A percentile compares a stretch with the other conserved stretches of the same genome.
Conservation (phyloP, 1,140 invertebrate species). For the Brachionus manjavacas region DNA sequence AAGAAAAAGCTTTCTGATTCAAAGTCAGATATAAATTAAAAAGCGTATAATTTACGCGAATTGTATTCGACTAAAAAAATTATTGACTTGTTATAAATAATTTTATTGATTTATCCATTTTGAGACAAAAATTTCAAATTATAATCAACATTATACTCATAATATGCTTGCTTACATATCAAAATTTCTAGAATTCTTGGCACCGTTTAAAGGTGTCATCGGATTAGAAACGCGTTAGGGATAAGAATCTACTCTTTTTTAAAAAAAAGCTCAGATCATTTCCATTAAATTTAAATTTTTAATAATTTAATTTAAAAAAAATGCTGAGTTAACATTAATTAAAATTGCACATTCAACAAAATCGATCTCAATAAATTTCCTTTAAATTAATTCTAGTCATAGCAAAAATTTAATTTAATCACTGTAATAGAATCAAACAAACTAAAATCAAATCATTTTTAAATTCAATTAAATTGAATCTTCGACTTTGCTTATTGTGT, state of each 20-base stretch:
- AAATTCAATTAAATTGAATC: too few species aligned
- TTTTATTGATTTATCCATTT: slow-evolving; percentile 32
- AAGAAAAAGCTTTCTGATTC: background rate
- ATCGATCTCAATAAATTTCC: too few species aligned
- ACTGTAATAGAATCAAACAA: too few species aligned
- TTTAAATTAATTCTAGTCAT: too few species aligned
- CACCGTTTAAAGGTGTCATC: background rate
- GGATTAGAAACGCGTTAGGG: background rate
- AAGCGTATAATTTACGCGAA: slow-evolving; percentile 7
- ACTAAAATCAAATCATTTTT: too few species aligned
- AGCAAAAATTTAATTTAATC: too few species aligned
- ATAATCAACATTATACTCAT: background rate
- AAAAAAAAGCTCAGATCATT: too few species aligned
- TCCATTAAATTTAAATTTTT: too few species aligned
- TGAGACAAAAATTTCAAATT: background rate
- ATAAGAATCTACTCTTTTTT: background rate
- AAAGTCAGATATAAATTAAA: background rate
- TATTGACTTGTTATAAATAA: slow-evolving; percentile 17
- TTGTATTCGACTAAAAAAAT: background rate
- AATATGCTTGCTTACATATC: background rate
- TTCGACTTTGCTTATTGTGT: too few species aligned
- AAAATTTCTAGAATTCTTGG: background rate
- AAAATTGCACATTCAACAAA: too few species aligned
- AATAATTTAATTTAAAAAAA: too few species aligned
- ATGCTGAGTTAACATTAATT: too few species aligned